Evolutionary conservation across 2,113 vertebrate species (phyloP), one percentile per base, ranked within the genome.

Genomic region (Bostrychus sinensis): DNA sequence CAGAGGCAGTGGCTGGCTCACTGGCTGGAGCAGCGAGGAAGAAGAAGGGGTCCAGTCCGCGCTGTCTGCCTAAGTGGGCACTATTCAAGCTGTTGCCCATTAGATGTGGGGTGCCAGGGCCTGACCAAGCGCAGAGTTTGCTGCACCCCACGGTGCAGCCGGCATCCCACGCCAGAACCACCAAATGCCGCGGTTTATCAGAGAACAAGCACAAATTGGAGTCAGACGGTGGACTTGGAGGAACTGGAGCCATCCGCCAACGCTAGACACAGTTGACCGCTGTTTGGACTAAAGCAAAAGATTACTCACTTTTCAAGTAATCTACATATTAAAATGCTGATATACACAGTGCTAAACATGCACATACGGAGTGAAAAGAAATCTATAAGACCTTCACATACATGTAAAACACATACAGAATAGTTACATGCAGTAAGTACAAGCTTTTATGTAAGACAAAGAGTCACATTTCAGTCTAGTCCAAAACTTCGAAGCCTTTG

Each of bases 81-180:
- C 92, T 93, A 92, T 91, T 93, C 92, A 93, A 93, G 91, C 92
- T 93, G 92, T 93, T 89, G 90, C 87, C 91, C 86, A 92, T 92
- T 92, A 91, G 88, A 91, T 90, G 88, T 90, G 86, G 89, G 89
- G 86, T 87, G 88, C 85, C 89, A 84, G 87, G 85, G 91, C 88
- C 87, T 82, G 86, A 86, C 90, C 89, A 81, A 91, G 91, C 88
- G 77, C 90, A 66, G 86, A 86, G 88, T 90, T 92, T 89, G 90
- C 90, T 85, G 92, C 90, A 91, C 91, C 91, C 91, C 69, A 83
- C 70, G 85, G 92, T 89, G 91, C 84, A 76, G 75, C 77, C 82
- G 59, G 79, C 81, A 85, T 83, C 86, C 77, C 77, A 76, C 61
- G 91, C 92, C 92, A 93, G 88, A 92, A 89, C 75, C 90, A 90